Percentiles rank a stretch among this genome's conserved stretches.
Evolutionary conservation across 2,113 vertebrate genomes (phyloP).

Genomic region (Ciconia maguari): DNA sequence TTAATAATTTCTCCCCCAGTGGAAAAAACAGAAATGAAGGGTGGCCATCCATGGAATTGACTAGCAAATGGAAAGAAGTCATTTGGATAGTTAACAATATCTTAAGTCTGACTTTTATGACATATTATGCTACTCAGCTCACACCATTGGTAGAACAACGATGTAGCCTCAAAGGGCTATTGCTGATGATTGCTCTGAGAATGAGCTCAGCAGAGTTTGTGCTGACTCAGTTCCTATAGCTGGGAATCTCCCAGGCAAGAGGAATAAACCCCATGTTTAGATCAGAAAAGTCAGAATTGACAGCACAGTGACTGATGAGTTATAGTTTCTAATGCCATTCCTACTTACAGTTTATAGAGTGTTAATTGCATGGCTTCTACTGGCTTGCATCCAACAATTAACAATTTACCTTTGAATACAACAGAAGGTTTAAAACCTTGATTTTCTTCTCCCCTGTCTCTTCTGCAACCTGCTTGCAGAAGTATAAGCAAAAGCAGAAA

Average conservation of each 20-base stretch:
- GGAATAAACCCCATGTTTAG: background rate
- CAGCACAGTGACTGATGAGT: background rate
- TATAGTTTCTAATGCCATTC: background rate
- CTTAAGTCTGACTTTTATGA: background rate
- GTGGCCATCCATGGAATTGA: background rate
- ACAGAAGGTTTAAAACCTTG: background rate
- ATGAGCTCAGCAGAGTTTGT: background rate
- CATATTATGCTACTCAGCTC: background rate
- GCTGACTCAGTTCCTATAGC: background rate
- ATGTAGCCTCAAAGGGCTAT: background rate
- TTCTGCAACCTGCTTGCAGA: background rate
- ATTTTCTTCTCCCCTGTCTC: background rate
- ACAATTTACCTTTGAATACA: background rate
- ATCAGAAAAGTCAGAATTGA: background rate
- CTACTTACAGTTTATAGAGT: background rate
- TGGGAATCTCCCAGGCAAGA: background rate
- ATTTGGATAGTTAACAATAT: background rate
- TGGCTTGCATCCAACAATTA: background rate
- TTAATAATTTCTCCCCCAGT: background rate
- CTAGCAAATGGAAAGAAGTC: background rate
- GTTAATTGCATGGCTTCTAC: background rate
- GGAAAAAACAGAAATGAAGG: background rate
- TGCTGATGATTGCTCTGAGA: background rate
- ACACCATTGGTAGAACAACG: background rate
- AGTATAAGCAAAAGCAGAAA: background rate